Evolutionary conservation across 2,888 invertebrate genomes (phyloP).

Genomic region (Meloe dianella): DNA sequence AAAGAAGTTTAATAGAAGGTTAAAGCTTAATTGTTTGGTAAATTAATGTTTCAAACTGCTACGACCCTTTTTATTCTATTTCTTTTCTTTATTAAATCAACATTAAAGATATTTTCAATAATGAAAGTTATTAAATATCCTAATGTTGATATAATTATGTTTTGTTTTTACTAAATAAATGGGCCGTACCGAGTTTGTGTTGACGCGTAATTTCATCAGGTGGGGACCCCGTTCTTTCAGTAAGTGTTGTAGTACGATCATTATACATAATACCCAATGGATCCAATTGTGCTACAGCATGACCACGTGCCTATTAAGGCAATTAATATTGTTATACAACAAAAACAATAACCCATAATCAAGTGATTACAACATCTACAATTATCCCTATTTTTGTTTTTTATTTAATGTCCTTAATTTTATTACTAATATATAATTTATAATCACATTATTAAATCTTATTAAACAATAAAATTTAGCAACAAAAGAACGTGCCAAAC

Average conservation of each 20-base stretch:
- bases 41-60: slow-evolving; percentile 52
- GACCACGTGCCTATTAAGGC: slow-evolving; percentile 80
- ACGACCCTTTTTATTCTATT: slow-evolving; percentile 41
- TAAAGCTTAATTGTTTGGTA: slow-evolving; percentile 10
- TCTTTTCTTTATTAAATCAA: slow-evolving; percentile 3
- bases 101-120: slow-evolving; percentile 13
- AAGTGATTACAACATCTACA: too few species aligned
- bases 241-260: slow-evolving; percentile 57
- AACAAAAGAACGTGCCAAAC: slow-evolving; percentile 25
- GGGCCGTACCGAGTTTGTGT: slow-evolving; percentile 68
- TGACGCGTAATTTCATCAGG: slow-evolving; percentile 69
- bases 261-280: slow-evolving; percentile 88
- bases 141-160: too few species aligned
- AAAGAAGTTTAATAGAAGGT: neutral
- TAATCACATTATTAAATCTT: neutral
- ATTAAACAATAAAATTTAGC: slow-evolving; percentile 17
- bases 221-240: slow-evolving; percentile 63
- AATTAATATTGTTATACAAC: slow-evolving; percentile 22
- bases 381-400: too few species aligned
- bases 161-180: too few species aligned
- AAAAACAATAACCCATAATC: too few species aligned
- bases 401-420: too few species aligned
- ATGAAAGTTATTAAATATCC: too few species aligned
- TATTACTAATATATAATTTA: too few species aligned
- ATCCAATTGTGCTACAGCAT: slow-evolving; percentile 92